A percentile compares a stretch with the other conserved stretches of the same genome.
phyloP scores from a whole-genome alignment of 2,797 vertebrate genomes.

The Hemitrygon akajei region DNA sequence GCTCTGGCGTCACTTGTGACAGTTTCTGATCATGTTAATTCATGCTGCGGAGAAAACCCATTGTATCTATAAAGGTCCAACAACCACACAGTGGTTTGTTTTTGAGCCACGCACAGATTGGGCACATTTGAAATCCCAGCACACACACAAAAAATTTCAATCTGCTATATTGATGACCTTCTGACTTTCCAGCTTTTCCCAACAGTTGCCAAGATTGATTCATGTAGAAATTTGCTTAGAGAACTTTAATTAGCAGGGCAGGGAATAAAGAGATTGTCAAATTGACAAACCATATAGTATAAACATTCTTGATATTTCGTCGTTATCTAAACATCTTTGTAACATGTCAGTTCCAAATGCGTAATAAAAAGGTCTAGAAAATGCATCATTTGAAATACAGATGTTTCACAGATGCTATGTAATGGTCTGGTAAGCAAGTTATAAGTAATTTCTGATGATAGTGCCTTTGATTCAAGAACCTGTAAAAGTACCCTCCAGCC shows the following conservation, averaged over 20 bases:
- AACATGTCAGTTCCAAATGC: not conserved
- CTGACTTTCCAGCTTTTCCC: not conserved
- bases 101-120: not conserved
- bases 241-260: conserved; percentile 1
- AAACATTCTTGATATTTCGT: not conserved
- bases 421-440: not conserved
- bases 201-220: not conserved
- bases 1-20: conserved; percentile 39
- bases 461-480: not conserved
- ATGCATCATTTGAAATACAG: not conserved
- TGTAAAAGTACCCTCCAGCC: not conserved
- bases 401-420: not conserved
- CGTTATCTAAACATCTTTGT: not conserved
- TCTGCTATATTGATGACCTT: not conserved
- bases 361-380: not conserved
- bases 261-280: not conserved
- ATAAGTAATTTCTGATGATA: not conserved
- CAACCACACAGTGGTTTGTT: not conserved
- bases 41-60: too few species aligned
- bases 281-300: not conserved
- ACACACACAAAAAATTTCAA: not conserved
- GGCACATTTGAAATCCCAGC: not conserved
- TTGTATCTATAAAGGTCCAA: not conserved
- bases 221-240: not conserved
- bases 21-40: conserved; percentile 46